Evolutionary conservation across 2,113 vertebrate genomes (phyloP), one percentile per base, ranked within the genome.

Genomic region (Riparia riparia): DNA sequence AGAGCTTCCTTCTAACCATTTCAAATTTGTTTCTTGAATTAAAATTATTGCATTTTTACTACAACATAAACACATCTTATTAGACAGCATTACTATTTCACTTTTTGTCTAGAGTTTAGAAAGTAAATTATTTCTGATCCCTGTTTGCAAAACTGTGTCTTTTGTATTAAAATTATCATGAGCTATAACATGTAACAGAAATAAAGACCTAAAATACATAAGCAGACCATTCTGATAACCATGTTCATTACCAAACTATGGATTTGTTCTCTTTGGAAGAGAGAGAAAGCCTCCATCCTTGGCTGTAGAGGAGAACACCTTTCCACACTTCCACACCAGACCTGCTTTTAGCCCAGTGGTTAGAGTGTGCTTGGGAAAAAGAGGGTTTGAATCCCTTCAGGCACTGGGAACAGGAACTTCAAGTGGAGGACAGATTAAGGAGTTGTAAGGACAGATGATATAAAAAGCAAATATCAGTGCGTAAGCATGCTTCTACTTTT

Each of bases 31-130:
- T 70, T 89, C 54, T 90, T 78, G 73, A 84, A 82, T 76, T 73
- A 89, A 57, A 18, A 76, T 54, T 63, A 50, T 77, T 93, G 45
- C 10, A 57, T 88, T 94, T 93, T 92, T 92, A 81, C 50, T 89
- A 58, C 42, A 70, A 58, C 32, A 32, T 63, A 73, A 92, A 47
- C 13, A 47, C 20, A 32, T 41, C 19, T 63, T 86, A 86, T 47
- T 86, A 96, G 32, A 61, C 42, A n/a, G 26, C 11, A 42, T 31
- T 22, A 70, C 39, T 77, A 66, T 26, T 42, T 44, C 34, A 45
- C 42, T 64, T 92, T 86, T 65, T 72, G 14, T 47, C 34, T 63
- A 54, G 31, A 66, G n/a, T 82, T 87, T 63, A 45, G 31, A 60
- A 82, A 54, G 28, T 10, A 69, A 95, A 80, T 49, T 12, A 73